Evolutionary conservation across 1,140 invertebrate species (phyloP).

Genomic region (Heliconius melpomene): DNA sequence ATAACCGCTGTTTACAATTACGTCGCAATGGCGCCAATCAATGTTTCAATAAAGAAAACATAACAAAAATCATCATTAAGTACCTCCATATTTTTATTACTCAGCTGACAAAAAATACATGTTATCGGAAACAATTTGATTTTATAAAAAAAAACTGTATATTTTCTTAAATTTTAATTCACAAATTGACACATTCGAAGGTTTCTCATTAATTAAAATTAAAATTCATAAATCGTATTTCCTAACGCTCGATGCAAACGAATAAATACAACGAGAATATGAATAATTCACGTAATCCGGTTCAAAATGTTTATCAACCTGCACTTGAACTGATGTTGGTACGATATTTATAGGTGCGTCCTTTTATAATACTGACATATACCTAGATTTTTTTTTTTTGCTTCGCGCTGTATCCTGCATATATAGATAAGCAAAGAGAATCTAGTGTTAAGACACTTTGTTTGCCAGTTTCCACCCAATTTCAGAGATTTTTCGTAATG

Average conservation of each 20-base stretch:
- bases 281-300: conserved; percentile 14
- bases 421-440: neutral
- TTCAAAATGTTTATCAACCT: conserved; percentile 14
- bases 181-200: neutral
- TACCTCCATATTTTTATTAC: too few relatives aligned
- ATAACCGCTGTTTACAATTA: too few relatives aligned
- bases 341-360: neutral
- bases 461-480: neutral
- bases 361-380: neutral
- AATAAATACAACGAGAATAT: conserved; percentile 9
- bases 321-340: conserved; percentile 9
- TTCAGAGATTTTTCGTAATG: neutral
- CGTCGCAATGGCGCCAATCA: too few relatives aligned
- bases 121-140: neutral
- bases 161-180: neutral
- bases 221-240: conserved; percentile 11
- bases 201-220: neutral
- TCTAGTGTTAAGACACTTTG: neutral
- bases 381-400: too few relatives aligned
- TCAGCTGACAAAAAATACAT: too few relatives aligned
- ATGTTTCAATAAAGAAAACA: too few relatives aligned
- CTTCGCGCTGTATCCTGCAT: neutral
- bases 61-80: too few relatives aligned
- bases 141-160: neutral
- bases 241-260: conserved; percentile 9